Percentiles rank a stretch among this genome's conserved stretches.
Evolutionary conservation across 2,888 invertebrate species (phyloP).

Genomic region (Nemoura dubitans): DNA sequence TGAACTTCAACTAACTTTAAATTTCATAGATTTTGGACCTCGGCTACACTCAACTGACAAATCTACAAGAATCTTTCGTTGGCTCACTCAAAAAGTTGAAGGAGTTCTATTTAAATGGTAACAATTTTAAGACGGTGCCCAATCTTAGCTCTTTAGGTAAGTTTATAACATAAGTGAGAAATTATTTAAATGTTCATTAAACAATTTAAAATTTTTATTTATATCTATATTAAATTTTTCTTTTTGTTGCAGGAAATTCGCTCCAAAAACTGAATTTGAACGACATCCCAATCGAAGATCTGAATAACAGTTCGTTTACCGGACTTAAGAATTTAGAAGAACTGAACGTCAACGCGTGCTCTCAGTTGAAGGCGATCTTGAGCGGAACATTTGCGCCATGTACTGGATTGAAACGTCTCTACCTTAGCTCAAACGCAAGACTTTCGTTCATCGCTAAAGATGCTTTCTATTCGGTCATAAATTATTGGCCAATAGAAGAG

Average conservation of each 20-base stretch:
- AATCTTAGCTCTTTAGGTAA: background rate
- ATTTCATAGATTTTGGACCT: slow-evolving; percentile 23
- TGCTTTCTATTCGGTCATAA: slow-evolving; percentile 1
- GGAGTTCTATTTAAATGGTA: slow-evolving; percentile 23
- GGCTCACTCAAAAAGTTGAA: background rate
- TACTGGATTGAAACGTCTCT: slow-evolving; percentile 2
- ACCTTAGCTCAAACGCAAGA: slow-evolving; percentile 22
- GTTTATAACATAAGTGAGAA: no score
- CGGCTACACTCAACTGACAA: slow-evolving; percentile 22
- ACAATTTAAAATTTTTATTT: background rate
- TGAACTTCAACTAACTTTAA: no score
- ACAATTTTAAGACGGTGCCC: slow-evolving; percentile 7
- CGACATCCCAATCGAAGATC: slow-evolving; percentile 22
- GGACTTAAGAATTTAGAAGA: slow-evolving; percentile 17
- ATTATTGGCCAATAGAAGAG: background rate
- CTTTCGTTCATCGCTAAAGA: slow-evolving; percentile 24
- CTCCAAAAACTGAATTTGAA: slow-evolving; percentile 34
- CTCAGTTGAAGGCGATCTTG: slow-evolving; percentile 15
- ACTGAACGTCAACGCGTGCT: background rate
- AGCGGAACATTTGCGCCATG: slow-evolving; percentile 32
- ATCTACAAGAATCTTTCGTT: slow-evolving; percentile 15
- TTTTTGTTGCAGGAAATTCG: background rate
- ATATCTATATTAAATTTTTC: no score
- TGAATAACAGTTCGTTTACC: slow-evolving; percentile 26
- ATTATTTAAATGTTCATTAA: no score